Evolutionary conservation across 2,888 invertebrate genomes (phyloP).

Genomic region (Girardia tigrina): DNA sequence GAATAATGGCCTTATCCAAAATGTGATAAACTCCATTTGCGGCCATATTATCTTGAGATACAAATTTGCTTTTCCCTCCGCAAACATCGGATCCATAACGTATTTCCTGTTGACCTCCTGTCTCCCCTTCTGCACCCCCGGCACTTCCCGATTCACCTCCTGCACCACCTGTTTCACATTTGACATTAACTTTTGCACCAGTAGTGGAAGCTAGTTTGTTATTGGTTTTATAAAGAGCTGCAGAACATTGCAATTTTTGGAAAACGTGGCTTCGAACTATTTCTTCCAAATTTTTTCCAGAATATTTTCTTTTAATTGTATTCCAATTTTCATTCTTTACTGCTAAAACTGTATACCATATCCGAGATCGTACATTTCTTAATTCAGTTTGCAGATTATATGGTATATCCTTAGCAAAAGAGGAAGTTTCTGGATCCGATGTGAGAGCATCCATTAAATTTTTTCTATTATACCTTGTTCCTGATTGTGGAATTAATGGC

Average conservation of each 20-base stretch:
- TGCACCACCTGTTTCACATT: not conserved
- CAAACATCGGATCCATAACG: not conserved
- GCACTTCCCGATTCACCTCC: no score
- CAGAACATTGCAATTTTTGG: conserved; percentile 3
- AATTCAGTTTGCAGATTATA: not conserved
- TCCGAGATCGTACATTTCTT: not conserved
- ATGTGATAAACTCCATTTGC: conserved; percentile 23
- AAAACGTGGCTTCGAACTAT: not conserved
- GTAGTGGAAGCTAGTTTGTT: not conserved
- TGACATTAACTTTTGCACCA: not conserved
- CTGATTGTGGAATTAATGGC: conserved; percentile 6
- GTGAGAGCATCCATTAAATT: not conserved
- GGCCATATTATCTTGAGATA: conserved; percentile 23
- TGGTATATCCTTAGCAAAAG: not conserved
- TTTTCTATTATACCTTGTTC: not conserved
- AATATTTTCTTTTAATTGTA: not conserved
- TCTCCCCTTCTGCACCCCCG: no score
- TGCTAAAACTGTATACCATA: conserved; percentile 26
- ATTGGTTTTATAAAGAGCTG: not conserved
- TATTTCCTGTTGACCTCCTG: no score
- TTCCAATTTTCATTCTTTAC: not conserved
- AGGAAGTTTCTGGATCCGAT: not conserved
- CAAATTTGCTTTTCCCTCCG: not conserved
- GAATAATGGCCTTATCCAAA: not conserved
- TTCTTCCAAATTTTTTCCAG: not conserved